Evolutionary conservation across 2,113 vertebrate genomes (phyloP).

Genomic region (Pterocles gutturalis): DNA sequence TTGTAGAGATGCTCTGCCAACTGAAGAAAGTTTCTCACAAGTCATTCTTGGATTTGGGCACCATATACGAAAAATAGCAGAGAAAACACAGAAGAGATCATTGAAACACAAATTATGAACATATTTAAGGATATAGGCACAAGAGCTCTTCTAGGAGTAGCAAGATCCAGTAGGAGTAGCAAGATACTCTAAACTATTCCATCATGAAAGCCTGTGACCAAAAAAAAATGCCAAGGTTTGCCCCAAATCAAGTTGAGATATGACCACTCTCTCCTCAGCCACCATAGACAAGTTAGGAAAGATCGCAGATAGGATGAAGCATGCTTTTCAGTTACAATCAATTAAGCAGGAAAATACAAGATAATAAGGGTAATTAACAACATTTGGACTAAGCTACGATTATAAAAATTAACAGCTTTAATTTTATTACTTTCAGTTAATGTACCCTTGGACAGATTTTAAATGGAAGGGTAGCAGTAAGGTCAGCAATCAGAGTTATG

Average conservation of each 20-base stretch:
- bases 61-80: neutral
- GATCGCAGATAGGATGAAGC: neutral
- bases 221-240: neutral
- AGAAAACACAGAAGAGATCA: neutral
- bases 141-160: neutral
- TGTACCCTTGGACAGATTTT: neutral
- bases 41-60: neutral
- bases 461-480: neutral
- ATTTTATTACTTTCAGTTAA: neutral
- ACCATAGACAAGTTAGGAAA: neutral
- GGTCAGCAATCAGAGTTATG: neutral
- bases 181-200: neutral
- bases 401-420: neutral
- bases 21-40: neutral
- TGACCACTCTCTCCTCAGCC: neutral
- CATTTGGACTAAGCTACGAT: neutral
- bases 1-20: neutral
- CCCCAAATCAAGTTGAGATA: neutral
- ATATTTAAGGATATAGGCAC: neutral
- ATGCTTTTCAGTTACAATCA: neutral
- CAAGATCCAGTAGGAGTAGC: neutral
- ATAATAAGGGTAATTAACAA: constrained; percentile 40
- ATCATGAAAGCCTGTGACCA: accelerated
- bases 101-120: neutral
- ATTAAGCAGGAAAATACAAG: constrained; percentile 29